Conservation (phyloP, 2,113 vertebrate species). For the Anas platyrhynchos region DNA sequence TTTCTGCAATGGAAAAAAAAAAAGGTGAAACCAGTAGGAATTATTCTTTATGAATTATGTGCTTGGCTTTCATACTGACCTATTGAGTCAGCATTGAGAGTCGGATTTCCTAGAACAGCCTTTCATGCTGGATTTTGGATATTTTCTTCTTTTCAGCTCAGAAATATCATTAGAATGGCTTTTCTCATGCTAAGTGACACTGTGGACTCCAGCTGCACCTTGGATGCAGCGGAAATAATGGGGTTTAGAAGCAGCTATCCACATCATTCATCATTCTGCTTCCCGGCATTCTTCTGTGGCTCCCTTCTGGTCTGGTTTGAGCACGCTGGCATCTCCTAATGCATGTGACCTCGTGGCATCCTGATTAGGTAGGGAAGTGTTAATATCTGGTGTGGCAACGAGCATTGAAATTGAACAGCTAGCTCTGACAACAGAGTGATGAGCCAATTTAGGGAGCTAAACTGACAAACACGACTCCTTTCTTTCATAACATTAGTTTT, state of each 20-base stretch:
- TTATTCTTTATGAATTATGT: conserved; percentile 16
- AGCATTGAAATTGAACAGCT: background rate
- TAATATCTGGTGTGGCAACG: background rate
- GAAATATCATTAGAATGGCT: background rate
- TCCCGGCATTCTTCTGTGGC: background rate
- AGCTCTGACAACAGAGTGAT: background rate
- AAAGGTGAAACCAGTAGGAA: conserved; percentile 3
- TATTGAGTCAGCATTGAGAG: background rate
- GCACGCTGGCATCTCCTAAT: background rate
- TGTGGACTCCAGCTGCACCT: background rate
- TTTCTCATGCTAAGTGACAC: background rate
- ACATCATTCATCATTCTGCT: background rate
- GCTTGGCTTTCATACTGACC: conserved; percentile 32
- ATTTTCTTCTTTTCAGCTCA: conserved; percentile 19
- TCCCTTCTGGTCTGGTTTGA: background rate
- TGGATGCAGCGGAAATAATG: background rate
- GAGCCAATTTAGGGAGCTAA: background rate
- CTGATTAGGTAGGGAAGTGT: background rate
- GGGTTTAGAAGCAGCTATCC: background rate
- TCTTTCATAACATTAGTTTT: background rate
- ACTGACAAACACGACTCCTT: background rate
- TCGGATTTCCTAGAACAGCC: conserved; percentile 12
- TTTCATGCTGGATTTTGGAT: conserved; percentile 53
- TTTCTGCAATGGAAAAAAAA: background rate
- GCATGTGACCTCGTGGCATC: fast-evolving